Conservation (phyloP, 37 sponge, comb jelly and placozoan genomes). For the Chondrosia reniformis region DNA sequence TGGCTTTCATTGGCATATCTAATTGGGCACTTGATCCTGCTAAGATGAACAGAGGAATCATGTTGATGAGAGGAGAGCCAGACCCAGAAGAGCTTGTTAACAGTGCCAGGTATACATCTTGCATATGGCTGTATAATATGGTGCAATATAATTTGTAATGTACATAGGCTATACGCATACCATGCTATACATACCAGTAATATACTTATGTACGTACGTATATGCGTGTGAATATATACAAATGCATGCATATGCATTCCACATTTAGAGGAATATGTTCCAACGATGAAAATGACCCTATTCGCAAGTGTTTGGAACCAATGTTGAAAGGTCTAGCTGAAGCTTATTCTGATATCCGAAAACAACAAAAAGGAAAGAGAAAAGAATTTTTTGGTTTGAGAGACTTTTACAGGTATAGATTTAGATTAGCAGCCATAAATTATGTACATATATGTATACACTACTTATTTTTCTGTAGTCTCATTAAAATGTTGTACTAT, state of each 20-base stretch:
- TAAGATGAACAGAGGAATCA: constrained; percentile 98
- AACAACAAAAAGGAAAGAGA: constrained; percentile 17
- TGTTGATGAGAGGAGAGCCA: constrained; percentile 86
- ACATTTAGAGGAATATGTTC: constrained; percentile 56
- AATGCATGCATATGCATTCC: not conserved
- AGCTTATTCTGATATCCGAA: constrained; percentile 57
- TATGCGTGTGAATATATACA: not conserved
- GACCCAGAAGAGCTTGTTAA: constrained; percentile 51
- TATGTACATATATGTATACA: not conserved
- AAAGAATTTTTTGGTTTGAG: constrained; percentile 90
- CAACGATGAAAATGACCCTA: constrained; percentile 38
- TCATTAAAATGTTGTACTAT: constrained; percentile 91
- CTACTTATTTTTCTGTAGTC: constrained; percentile 40
- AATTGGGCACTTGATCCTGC: constrained; percentile 99
- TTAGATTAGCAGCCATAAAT: not conserved
- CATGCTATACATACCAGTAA: not conserved
- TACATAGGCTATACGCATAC: too few relatives aligned
- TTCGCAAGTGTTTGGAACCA: constrained; percentile 25
- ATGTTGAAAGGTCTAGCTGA: constrained; percentile 55
- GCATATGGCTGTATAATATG: not conserved
- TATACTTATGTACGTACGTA: not conserved
- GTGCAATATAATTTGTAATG: not conserved
- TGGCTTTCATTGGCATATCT: constrained; percentile 94
- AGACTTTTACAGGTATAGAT: constrained; percentile 87
- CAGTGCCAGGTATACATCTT: constrained; percentile 56